Evolutionary conservation across 2,113 vertebrate genomes (phyloP).

Genomic region (Aphyosemion australe): DNA sequence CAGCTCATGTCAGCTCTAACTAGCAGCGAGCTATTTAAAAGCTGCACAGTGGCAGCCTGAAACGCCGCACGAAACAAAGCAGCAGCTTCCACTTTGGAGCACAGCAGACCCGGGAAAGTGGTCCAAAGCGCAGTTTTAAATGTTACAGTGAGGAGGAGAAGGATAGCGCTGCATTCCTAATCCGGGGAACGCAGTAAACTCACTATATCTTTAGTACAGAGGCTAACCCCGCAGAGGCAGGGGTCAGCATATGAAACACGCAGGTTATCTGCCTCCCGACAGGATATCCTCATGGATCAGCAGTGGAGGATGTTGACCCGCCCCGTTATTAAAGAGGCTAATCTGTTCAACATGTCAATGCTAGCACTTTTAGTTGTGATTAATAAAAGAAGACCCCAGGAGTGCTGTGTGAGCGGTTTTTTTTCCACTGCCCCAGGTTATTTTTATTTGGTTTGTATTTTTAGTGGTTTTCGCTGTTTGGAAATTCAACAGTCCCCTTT

Average conservation of each 20-base stretch:
- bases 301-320: constrained; percentile 80
- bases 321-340: constrained; percentile 85
- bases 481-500: constrained; percentile 72
- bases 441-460: constrained; percentile 75
- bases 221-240: constrained; percentile 39
- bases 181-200: constrained; percentile 8
- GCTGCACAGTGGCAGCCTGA: constrained; percentile 52
- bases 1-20: constrained; percentile 66
- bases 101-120: constrained; percentile 15
- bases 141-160: neutral
- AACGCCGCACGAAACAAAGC: constrained; percentile 45
- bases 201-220: constrained; percentile 36
- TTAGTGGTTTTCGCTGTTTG: constrained; percentile 71
- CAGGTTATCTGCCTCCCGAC: constrained; percentile 71
- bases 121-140: neutral
- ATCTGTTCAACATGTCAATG: constrained; percentile 93
- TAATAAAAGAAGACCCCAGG: constrained; percentile 89
- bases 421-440: constrained; percentile 76
- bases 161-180: neutral
- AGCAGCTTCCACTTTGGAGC: too few relatives aligned
- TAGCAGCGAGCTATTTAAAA: constrained; percentile 71
- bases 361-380: constrained; percentile 92
- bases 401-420: constrained; percentile 78
- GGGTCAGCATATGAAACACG: constrained; percentile 69
- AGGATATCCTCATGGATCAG: constrained; percentile 82